Evolutionary conservation across 2,797 vertebrate genomes (phyloP).

Genomic region (Nasua narica): DNA sequence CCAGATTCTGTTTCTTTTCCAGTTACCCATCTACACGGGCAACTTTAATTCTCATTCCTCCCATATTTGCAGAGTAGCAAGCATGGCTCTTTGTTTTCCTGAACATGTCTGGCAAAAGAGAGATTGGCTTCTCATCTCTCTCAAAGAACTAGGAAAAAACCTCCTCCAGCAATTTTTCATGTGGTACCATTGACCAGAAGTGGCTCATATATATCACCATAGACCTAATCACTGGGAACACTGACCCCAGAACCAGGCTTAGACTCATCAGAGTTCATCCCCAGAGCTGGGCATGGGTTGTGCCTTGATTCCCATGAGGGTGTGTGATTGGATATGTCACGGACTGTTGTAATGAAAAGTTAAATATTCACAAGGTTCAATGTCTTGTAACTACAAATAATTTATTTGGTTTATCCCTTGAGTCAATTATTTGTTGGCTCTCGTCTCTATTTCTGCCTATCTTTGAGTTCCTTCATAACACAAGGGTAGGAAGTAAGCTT

Average conservation of each 20-base stretch:
- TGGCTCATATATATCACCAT: not conserved
- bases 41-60: not conserved
- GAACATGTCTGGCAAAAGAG: not conserved
- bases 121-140: not conserved
- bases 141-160: not conserved
- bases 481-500: not conserved
- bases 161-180: not conserved
- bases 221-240: not conserved
- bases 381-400: not conserved
- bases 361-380: not conserved
- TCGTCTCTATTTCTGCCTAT: not conserved
- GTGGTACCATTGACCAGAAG: not conserved
- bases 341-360: not conserved
- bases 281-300: not conserved
- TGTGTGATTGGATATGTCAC: not conserved
- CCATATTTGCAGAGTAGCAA: not conserved
- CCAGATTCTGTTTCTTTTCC: no score
- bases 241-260: not conserved
- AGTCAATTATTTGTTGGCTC: not conserved
- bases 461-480: not conserved
- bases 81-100: not conserved
- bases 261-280: not conserved
- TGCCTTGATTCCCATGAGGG: not conserved
- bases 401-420: not conserved
- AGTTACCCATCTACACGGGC: not conserved